Conservation (phyloP, 2,888 invertebrate genomes). For the Papilio elwesi region DNA sequence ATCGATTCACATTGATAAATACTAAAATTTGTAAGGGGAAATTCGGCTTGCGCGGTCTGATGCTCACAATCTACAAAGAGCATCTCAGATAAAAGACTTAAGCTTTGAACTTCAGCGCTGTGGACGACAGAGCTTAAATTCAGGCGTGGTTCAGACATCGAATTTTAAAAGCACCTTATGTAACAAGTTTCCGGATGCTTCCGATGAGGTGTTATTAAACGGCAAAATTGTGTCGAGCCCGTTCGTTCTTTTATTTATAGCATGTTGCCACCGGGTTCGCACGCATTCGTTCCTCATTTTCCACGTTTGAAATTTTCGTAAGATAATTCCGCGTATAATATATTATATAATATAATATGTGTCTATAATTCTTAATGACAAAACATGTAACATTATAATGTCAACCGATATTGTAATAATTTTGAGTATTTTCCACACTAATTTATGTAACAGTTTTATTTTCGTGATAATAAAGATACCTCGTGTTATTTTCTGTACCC, state of each 20-base stretch:
- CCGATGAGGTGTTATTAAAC: slow-evolving; percentile 36
- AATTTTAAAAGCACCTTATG: slow-evolving; percentile 41
- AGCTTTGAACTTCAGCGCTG: slow-evolving; percentile 18
- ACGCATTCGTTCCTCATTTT: too few species aligned
- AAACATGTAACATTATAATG: too few species aligned
- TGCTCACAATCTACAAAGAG: slow-evolving; percentile 26
- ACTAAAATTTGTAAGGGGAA: background rate
- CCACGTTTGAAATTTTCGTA: too few species aligned
- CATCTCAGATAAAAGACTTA: slow-evolving; percentile 34
- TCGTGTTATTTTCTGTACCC: too few species aligned
- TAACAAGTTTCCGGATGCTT: slow-evolving; percentile 33
- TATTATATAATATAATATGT: too few species aligned
- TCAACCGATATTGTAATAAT: too few species aligned
- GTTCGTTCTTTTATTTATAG: slow-evolving; percentile 13
- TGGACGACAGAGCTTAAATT: slow-evolving; percentile 35
- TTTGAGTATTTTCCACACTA: too few species aligned
- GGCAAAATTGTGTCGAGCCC: background rate
- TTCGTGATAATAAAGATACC: too few species aligned
- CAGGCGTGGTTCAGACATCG: slow-evolving; percentile 36
- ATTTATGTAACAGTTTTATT: too few species aligned
- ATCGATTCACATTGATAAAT: too few species aligned
- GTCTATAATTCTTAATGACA: too few species aligned
- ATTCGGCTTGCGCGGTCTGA: background rate
- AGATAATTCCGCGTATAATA: too few species aligned
- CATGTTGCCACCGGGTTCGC: background rate